A percentile compares a stretch with the other conserved stretches of the same genome.
Evolutionary conservation across 1,140 invertebrate species (phyloP).

Genomic region (Drosophila arawakana): DNA sequence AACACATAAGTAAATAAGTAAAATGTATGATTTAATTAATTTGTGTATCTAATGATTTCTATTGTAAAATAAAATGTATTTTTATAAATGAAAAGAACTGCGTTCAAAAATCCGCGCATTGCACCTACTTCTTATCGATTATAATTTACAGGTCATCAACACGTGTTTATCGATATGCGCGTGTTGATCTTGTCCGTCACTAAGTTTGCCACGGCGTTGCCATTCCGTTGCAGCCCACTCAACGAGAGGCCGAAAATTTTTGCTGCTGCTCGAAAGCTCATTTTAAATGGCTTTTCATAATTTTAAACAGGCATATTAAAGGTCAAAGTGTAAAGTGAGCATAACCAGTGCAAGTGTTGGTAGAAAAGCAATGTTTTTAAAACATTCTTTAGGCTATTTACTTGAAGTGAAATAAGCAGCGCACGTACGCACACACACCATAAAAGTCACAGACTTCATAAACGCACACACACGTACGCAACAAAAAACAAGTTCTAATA

Average conservation of each 20-base stretch:
- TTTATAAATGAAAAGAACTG: conserved; percentile 51
- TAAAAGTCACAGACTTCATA: not conserved
- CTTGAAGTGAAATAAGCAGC: conserved; percentile 35
- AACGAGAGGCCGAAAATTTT: conserved; percentile 37
- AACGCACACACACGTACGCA: conserved; percentile 34
- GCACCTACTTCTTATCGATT: not conserved
- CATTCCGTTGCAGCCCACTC: conserved; percentile 21
- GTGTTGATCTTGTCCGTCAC: not conserved
- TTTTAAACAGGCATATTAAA: conserved; percentile 18
- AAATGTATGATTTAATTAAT: conserved; percentile 51
- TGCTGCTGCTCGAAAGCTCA: conserved; percentile 33
- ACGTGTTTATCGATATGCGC: conserved; percentile 3
- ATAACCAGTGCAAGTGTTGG: not conserved
- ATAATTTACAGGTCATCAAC: not conserved
- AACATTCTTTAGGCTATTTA: conserved; percentile 30
- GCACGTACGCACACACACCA: conserved; percentile 38
- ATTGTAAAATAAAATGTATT: conserved; percentile 72
- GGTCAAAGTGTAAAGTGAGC: conserved; percentile 28
- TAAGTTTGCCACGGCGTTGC: conserved; percentile 16
- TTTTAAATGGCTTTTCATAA: conserved; percentile 40
- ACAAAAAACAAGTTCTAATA: conserved; percentile 70
- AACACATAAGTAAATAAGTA: conserved; percentile 40
- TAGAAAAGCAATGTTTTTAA: conserved; percentile 20
- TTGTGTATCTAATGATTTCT: conserved; percentile 52
- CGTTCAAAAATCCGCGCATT: not conserved